Evolutionary conservation across 2,888 invertebrate species (phyloP), one percentile per base, ranked within the genome.

Genomic region (Parthenolecanium corni): DNA sequence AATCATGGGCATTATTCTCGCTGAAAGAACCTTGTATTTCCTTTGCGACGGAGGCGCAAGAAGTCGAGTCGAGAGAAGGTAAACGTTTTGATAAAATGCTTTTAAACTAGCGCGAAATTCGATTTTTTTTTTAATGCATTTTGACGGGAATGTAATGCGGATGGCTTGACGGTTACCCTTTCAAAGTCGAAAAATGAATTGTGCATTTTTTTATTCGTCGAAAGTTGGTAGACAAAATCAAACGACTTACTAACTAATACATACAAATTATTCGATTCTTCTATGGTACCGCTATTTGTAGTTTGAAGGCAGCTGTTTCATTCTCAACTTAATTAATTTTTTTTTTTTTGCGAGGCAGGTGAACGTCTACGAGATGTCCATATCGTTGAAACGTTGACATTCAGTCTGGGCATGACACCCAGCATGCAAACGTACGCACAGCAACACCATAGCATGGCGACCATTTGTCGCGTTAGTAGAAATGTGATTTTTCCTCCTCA

Each of bases 1-100:
- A 94, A 75, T 90, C 89, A 1, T 96, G 96, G 95, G 95, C 94
- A 5, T 74, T 96, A 67, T 96, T 96, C 74, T 92, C 91, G 69
- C 78, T 96, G 67, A 86, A 88, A 72, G 91, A 95, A 70, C 94
- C 94, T 0, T 87, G 86, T 71, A 91, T 94, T 68, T 89, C 87
- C 71, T 94, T 94, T 74, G 86, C 90, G 16, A 91, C 93, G 0
- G 93, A 94, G 74, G 92, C 94, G 0, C 91, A 93, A 73, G 89
- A 93, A 73, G 80, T 86, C 56, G 63, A 63, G 18, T 16, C 47
- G 9, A 53, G 53, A 47, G 53, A 63, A 46, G 36, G 63, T 63
- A 18, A 52, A 38, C 36, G 14, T 40, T 16, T n/a, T n/a, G 31
- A 31, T 6, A 31, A 6, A 31, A 31, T 31, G 31, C 31, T 31